Conservation (phyloP, 2,113 vertebrate genomes). For the Mustela lutreola region DNA sequence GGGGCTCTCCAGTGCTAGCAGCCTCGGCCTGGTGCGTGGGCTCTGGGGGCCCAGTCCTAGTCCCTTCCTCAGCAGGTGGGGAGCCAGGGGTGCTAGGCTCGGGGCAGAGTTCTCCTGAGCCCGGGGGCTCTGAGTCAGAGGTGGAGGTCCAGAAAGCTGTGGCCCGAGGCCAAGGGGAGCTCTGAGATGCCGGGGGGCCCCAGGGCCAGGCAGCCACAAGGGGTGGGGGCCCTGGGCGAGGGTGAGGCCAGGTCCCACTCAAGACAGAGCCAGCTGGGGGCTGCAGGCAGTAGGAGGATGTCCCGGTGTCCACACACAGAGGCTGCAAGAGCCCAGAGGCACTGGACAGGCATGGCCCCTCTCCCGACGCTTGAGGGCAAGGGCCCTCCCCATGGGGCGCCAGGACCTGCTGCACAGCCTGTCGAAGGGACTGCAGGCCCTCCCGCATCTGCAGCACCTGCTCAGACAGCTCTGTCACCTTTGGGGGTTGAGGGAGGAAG, state of each 20-base stretch:
- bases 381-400: conserved; percentile 64
- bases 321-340: conserved; percentile 82
- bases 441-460: conserved; percentile 87
- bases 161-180: conserved; percentile 83
- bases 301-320: conserved; percentile 83
- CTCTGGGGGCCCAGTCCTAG: not conserved
- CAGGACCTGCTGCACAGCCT: conserved; percentile 85
- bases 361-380: not conserved
- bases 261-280: conserved; percentile 67
- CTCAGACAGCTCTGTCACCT: conserved; percentile 86
- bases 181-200: conserved; percentile 84
- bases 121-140: conserved; percentile 75
- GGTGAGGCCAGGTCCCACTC: conserved; percentile 78
- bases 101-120: conserved; percentile 70
- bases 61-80: conserved; percentile 51
- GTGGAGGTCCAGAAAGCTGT: conserved; percentile 79
- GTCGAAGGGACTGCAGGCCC: conserved; percentile 85
- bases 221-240: conserved; percentile 68
- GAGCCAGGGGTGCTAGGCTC: conserved; percentile 72
- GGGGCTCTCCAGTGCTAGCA: conserved; percentile 74
- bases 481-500: not conserved
- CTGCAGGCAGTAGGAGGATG: conserved; percentile 80
- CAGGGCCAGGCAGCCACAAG: conserved; percentile 83
- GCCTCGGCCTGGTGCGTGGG: conserved; percentile 65
- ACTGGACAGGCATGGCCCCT: not conserved